Base-by-base conservation (phyloP, 2,113 vertebrate genomes). In the Spheniscus mendiculus region DNA sequence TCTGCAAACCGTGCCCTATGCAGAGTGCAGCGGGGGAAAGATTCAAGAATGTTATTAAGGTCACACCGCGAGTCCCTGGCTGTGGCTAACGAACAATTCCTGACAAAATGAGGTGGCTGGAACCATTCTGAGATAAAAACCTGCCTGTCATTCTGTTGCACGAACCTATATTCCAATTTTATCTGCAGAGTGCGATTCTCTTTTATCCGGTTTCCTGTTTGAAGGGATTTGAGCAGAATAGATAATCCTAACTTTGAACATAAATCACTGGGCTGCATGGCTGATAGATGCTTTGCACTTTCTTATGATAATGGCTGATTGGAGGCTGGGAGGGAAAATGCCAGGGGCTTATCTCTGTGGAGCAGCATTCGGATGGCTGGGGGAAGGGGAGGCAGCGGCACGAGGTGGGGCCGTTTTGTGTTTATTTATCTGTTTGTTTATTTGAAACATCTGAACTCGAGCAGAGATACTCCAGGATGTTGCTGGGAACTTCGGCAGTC, bases 201-300 rank as follows among this genome's bases (percentile, higher is more conserved):
- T 98, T 99, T 99, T 98, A 99, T 99, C 98, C 98, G 52, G 96
- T 66, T 98, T 92, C 97, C 98, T 97, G 98, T 99, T 99, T 99
- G 99, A 99, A 99, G 99, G 99, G 99, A 99, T 99, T 99, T 99
- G 96, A 97, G 98, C 98, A 96, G 98, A 98, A 98, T 96, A 98
- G 99, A 99, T 99, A 99, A 99, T 99, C 99, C 99, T 90, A 99
- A 99, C 97, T 99, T 99, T 99, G 99, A 99, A 99, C 99, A 99
- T 99, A 98, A 99, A 99, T 99, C 98, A 98, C 97, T 59, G 96
- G 97, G 98, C 98, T 97, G 98, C 95, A 73, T 47, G 97, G 96
- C 98, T 99, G 98, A 98, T 97, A 98, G 98, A 98, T 98, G 98
- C 98, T 97, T 96, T 96, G 98, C 98, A 98, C 98, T 99, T 99